Evolutionary conservation across 2,113 vertebrate species (phyloP).

Genomic region (Hucho hucho): DNA sequence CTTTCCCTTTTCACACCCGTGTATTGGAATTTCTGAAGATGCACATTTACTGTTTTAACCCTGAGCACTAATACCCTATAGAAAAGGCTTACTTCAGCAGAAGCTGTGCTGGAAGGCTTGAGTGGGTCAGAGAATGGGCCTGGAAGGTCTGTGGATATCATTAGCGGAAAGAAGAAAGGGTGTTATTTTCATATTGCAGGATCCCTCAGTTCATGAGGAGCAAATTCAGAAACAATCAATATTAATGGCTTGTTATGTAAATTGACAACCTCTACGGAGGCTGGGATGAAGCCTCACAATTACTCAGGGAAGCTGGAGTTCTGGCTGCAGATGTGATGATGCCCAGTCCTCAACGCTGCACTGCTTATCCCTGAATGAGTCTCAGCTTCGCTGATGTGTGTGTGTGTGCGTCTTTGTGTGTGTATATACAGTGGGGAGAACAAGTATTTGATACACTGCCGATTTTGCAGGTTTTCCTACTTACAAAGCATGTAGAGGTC

Average conservation of each 20-base stretch:
- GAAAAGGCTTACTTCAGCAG: conserved; percentile 69
- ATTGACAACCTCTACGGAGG: conserved; percentile 48
- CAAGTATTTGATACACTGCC: too few relatives aligned
- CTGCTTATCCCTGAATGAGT: conserved; percentile 8
- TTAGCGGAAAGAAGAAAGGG: conserved; percentile 61
- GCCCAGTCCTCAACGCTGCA: conserved; percentile 5
- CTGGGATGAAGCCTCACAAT: conserved; percentile 19
- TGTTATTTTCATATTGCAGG: conserved; percentile 55
- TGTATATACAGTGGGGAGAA: too few relatives aligned
- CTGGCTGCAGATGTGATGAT: neutral
- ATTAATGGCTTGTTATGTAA: conserved; percentile 68
- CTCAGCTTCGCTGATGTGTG: neutral
- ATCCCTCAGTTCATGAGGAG: conserved; percentile 37
- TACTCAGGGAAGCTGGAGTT: conserved; percentile 32
- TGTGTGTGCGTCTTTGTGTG: neutral
- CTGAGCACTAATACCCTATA: conserved; percentile 61
- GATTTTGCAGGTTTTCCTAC: too few relatives aligned
- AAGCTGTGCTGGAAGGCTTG: conserved; percentile 49
- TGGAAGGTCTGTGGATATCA: conserved; percentile 61
- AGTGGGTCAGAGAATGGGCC: conserved; percentile 57
- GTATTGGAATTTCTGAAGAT: conserved; percentile 50
- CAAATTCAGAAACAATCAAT: conserved; percentile 69
- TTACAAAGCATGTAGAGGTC: too few relatives aligned
- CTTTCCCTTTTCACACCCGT: conserved; percentile 25
- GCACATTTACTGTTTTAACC: conserved; percentile 65